A percentile compares a stretch with the other conserved stretches of the same genome.
These are phyloP conservation scores for Seriola dumerili DNA, from an alignment of 2,113 vertebrate species.

Conservation along the genomic window DNA sequence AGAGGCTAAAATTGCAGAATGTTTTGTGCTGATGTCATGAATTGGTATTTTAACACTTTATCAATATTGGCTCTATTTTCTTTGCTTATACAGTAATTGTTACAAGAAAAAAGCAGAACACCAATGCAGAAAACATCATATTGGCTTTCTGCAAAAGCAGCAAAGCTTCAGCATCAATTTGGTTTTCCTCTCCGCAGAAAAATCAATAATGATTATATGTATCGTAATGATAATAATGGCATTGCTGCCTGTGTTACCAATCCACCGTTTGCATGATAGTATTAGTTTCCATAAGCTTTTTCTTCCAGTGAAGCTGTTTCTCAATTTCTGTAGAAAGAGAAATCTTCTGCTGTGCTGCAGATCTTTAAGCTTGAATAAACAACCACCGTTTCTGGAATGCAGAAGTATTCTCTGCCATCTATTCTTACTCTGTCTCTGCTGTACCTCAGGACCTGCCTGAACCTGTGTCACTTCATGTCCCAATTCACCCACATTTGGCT, in stretches of 20 bases:
- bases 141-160: neutral
- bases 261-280: neutral
- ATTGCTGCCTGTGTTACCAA: neutral
- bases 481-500: conserved; percentile 57
- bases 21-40: neutral
- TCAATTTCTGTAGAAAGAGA: neutral
- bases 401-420: conserved; percentile 10
- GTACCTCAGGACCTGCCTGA: conserved; percentile 46
- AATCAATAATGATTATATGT: neutral
- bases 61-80: neutral
- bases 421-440: conserved; percentile 31
- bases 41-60: neutral
- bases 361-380: conserved; percentile 29
- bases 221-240: neutral
- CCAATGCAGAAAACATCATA: neutral
- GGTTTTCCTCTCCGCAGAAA: conserved; percentile 8
- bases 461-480: conserved; percentile 43
- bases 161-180: neutral
- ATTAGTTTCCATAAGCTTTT: neutral
- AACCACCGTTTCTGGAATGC: conserved; percentile 43
- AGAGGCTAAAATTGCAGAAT: neutral
- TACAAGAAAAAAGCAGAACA: neutral
- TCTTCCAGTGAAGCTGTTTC: neutral
- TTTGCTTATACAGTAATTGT: neutral
- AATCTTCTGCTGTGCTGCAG: conserved; percentile 2